phyloP scores from a whole-genome alignment of 2,113 vertebrate genomes.

The Antechinus stuartii region DNA sequence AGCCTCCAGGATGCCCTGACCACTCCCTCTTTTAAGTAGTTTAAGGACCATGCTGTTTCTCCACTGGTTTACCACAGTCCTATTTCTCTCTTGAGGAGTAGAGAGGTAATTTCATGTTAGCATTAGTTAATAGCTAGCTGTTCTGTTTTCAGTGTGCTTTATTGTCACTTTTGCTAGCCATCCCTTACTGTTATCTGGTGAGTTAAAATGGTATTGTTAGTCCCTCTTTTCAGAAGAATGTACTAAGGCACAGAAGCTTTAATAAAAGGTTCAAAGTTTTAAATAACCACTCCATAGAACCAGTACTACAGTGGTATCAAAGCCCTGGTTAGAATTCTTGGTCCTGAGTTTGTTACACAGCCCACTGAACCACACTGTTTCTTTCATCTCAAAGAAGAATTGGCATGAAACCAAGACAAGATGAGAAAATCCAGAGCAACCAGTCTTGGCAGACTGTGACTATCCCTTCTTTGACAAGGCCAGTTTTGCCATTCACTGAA shows the following conservation, averaged over 20 bases:
- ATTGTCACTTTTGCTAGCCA: not conserved
- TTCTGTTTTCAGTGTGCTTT: not conserved
- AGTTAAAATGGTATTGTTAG: constrained; percentile 32
- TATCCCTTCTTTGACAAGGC: constrained; percentile 50
- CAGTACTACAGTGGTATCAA: not conserved
- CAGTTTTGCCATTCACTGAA: constrained; percentile 33
- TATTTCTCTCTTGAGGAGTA: not conserved
- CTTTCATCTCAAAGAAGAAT: constrained; percentile 56
- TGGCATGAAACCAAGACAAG: constrained; percentile 53
- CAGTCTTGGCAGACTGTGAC: constrained; percentile 52
- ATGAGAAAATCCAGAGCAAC: constrained; percentile 58
- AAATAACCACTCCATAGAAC: not conserved
- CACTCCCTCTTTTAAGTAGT: not conserved
- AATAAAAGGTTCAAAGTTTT: not conserved
- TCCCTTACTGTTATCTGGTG: constrained; percentile 8
- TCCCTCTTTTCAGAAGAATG: constrained; percentile 52
- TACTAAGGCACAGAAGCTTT: constrained; percentile 7
- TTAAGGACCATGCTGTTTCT: not conserved
- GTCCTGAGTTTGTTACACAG: constrained; percentile 2
- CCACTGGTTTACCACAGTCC: not conserved
- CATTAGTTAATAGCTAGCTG: not conserved
- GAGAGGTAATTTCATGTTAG: not conserved
- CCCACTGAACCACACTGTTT: constrained; percentile 31
- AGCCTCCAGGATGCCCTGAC: not conserved
- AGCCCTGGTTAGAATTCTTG: not conserved